A percentile compares a stretch with the other conserved stretches of the same genome.
Conservation (phyloP, 2,888 invertebrate species). For the Anthoptus insignis region DNA sequence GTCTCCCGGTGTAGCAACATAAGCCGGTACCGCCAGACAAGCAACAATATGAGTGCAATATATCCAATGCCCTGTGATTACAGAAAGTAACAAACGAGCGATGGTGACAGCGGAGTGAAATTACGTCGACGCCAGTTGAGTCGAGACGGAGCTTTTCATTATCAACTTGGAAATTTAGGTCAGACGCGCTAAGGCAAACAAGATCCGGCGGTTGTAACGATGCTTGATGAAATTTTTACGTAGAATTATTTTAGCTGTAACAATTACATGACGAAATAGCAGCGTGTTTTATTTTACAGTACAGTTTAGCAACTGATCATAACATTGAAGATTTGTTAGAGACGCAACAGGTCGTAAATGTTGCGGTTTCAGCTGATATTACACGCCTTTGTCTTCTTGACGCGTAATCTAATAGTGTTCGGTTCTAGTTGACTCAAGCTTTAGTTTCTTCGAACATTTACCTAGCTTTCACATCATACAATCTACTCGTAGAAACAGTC, state of each 20-base stretch:
- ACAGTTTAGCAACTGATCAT: slow-evolving; percentile 3
- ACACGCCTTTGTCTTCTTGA: slow-evolving; percentile 73
- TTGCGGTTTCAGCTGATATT: slow-evolving; percentile 74
- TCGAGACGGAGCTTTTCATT: slow-evolving; percentile 76
- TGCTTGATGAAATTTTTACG: slow-evolving; percentile 44
- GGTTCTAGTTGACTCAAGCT: slow-evolving; percentile 45
- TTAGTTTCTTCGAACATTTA: no score
- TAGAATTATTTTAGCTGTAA: slow-evolving; percentile 38
- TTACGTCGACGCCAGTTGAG: slow-evolving; percentile 63
- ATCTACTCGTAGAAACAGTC: no score
- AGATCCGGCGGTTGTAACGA: slow-evolving; percentile 41
- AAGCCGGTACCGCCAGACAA: slow-evolving; percentile 30
- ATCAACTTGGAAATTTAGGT: slow-evolving; percentile 79
- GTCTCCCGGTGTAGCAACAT: background rate
- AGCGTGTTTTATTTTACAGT: background rate
- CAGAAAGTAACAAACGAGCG: slow-evolving; percentile 72
- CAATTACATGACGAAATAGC: slow-evolving; percentile 9
- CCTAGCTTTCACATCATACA: no score
- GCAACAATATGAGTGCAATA: slow-evolving; percentile 61
- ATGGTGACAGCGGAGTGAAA: slow-evolving; percentile 71
- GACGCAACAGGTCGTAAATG: slow-evolving; percentile 70
- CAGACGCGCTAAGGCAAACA: slow-evolving; percentile 59
- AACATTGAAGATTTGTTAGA: slow-evolving; percentile 53
- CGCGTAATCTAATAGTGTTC: slow-evolving; percentile 68
- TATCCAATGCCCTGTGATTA: slow-evolving; percentile 70